These are phyloP conservation scores for Notothenia coriiceps DNA, from an alignment of 2,113 vertebrate genomes.

Conservation along the genomic window DNA sequence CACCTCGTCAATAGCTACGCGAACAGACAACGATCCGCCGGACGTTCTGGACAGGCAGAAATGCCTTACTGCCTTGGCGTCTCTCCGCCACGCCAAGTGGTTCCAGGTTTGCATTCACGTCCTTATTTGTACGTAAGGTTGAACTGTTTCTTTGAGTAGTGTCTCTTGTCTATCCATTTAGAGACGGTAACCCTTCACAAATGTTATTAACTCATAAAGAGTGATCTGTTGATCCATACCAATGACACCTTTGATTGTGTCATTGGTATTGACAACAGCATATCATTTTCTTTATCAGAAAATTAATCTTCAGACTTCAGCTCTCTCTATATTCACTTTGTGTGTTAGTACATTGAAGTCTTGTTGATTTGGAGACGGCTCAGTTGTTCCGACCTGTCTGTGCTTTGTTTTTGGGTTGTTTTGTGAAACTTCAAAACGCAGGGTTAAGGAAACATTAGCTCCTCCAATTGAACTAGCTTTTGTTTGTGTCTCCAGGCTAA, in stretches of 20 bases:
- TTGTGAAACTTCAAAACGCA: constrained; percentile 37
- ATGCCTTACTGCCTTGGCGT: constrained; percentile 99
- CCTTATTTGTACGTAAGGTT: constrained; percentile 91
- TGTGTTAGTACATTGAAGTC: not conserved
- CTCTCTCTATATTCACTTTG: constrained; percentile 23
- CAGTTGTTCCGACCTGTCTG: constrained; percentile 73
- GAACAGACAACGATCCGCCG: constrained; percentile 95
- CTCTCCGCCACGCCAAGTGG: constrained; percentile 99
- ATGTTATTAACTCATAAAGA: constrained; percentile 13
- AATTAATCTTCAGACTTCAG: constrained; percentile 14
- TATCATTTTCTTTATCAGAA: constrained; percentile 35
- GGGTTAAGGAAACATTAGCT: not conserved
- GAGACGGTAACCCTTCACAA: constrained; percentile 35
- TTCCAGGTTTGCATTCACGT: constrained; percentile 99
- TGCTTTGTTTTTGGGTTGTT: constrained; percentile 54
- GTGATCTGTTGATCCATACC: constrained; percentile 41
- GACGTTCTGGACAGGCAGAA: constrained; percentile 99
- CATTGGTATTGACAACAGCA: constrained; percentile 75
- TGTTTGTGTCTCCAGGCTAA: constrained; percentile 88
- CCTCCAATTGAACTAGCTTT: constrained; percentile 37
- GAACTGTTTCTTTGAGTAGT: constrained; percentile 61
- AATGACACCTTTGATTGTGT: constrained; percentile 30
- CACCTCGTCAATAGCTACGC: constrained; percentile 98
- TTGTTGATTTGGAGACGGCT: constrained; percentile 43
- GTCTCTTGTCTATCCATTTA: constrained; percentile 39